Percentiles rank a stretch among this genome's conserved stretches.
phyloP scores from a whole-genome alignment of 2,888 invertebrate genomes.

The Tetragonisca angustula region DNA sequence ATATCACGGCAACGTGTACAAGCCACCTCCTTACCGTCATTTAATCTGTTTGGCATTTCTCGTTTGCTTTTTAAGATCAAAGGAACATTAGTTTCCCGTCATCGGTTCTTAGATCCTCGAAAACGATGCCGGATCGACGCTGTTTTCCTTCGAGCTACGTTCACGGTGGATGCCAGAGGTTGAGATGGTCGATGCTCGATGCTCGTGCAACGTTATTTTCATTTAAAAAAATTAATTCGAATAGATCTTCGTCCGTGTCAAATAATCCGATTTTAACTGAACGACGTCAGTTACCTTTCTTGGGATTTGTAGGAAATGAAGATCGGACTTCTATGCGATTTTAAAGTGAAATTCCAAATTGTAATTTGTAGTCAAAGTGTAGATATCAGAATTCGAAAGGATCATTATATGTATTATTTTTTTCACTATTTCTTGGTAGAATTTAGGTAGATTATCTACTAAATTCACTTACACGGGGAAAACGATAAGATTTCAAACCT shows the following conservation, averaged over 20 bases:
- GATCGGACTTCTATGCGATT: background rate
- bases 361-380: too few relatives aligned
- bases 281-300: background rate
- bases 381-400: background rate
- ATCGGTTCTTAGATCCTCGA: background rate
- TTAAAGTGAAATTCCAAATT: background rate
- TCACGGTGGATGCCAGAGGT: too few relatives aligned
- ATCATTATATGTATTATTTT: background rate
- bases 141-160: background rate
- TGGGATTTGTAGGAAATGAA: background rate
- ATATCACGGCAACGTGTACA: slow-evolving; percentile 76
- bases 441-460: background rate
- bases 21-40: slow-evolving; percentile 78
- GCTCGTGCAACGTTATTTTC: background rate
- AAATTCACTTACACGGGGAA: background rate
- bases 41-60: slow-evolving; percentile 70
- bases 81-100: background rate
- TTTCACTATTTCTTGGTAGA: background rate
- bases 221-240: background rate
- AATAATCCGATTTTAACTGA: too few relatives aligned
- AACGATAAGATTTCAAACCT: background rate
- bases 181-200: too few relatives aligned
- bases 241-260: too few relatives aligned
- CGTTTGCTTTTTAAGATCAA: slow-evolving; percentile 24
- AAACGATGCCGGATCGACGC: too few relatives aligned